Conservation (phyloP, 30 jellyfish, hydroid and myxozoan genomes). For the Aurelia sp. region DNA sequence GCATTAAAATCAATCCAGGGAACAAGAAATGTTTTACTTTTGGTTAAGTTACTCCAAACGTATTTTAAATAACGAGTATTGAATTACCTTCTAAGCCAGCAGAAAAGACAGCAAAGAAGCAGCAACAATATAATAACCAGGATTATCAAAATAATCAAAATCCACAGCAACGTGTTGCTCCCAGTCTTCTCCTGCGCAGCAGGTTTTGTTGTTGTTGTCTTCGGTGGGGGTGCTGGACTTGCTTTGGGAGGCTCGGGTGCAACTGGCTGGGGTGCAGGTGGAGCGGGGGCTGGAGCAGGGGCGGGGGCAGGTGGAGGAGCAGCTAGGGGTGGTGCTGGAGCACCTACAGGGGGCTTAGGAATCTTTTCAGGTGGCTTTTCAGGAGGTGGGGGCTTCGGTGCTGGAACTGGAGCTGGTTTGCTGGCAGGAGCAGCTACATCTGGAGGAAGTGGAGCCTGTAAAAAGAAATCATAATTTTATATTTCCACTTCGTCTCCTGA, state of each 20-base stretch:
- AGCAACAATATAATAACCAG: constrained; percentile 67
- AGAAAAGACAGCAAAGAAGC: constrained; percentile 78
- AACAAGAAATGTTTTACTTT: no score
- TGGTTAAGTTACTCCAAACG: no score
- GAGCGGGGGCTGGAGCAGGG: no score
- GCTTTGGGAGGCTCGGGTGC: constrained; percentile 26
- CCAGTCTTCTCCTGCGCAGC: constrained; percentile 35
- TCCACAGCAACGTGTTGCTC: constrained; percentile 44
- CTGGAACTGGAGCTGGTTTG: background rate
- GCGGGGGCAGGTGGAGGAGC: constrained; percentile 41
- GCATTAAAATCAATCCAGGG: no score
- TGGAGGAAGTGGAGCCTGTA: constrained; percentile 19
- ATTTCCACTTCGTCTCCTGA: background rate
- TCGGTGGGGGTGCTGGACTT: constrained; percentile 53
- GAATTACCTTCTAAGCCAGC: constrained; percentile 77
- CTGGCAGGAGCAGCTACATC: constrained; percentile 17
- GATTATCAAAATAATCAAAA: constrained; percentile 64
- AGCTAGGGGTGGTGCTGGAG: constrained; percentile 56
- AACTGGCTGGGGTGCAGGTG: background rate
- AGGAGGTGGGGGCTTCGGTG: constrained; percentile 30
- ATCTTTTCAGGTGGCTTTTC: constrained; percentile 38
- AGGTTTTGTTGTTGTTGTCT: constrained; percentile 35
- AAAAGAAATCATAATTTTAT: background rate
- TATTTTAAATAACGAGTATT: background rate
- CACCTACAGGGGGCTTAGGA: constrained; percentile 19